Evolutionary conservation across 2,797 vertebrate species (phyloP).

Genomic region (Acipenser ruthenus): DNA sequence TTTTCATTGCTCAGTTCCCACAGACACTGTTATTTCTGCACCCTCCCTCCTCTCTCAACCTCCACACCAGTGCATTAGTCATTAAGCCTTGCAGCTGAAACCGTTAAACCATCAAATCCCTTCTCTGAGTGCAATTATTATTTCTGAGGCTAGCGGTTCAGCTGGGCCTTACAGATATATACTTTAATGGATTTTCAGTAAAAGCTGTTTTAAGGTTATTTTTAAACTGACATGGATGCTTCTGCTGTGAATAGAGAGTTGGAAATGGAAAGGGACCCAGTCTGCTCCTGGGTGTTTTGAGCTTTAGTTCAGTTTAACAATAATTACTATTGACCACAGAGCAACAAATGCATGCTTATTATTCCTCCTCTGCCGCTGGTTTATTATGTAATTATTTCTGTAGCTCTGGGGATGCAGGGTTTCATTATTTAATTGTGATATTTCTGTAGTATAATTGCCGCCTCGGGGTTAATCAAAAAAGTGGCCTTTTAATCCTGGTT

Average conservation of each 20-base stretch:
- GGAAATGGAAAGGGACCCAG: not conserved
- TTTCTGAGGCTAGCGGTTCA: not conserved
- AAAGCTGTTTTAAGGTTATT: not conserved
- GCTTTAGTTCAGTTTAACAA: not conserved
- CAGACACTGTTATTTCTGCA: not conserved
- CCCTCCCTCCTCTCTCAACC: not conserved
- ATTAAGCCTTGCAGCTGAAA: not conserved
- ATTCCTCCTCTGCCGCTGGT: not conserved
- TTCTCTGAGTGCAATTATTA: not conserved
- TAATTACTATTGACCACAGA: not conserved
- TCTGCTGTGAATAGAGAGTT: not conserved
- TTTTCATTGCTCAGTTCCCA: conserved; percentile 1
- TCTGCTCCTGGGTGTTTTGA: not conserved
- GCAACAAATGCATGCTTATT: not conserved
- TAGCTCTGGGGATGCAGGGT: too few relatives aligned
- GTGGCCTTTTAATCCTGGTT: too few relatives aligned
- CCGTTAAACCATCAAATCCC: not conserved
- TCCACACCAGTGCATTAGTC: not conserved
- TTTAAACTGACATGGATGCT: not conserved
- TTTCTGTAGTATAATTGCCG: too few relatives aligned
- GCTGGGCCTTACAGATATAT: not conserved
- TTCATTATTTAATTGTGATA: too few relatives aligned
- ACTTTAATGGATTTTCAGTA: not conserved
- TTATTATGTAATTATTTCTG: too few relatives aligned
- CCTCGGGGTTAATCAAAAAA: too few relatives aligned